Evolutionary conservation across 1,140 invertebrate species (phyloP).

Genomic region (Drosophila navojoa): DNA sequence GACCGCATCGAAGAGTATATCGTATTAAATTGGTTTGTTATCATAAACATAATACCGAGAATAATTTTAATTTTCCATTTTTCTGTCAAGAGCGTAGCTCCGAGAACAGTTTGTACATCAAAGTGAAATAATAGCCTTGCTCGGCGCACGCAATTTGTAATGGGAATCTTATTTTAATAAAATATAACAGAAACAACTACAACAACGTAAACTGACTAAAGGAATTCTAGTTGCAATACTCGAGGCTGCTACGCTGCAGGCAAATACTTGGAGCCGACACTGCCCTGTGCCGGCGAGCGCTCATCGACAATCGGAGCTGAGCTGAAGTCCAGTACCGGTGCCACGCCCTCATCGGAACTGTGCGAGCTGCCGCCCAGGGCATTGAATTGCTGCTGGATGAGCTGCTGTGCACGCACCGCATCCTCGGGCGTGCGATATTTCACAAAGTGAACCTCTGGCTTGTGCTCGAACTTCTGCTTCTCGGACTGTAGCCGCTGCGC

Average conservation of each 20-base stretch:
- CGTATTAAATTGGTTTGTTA: not conserved
- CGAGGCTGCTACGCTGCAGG: slow-evolving; percentile 51
- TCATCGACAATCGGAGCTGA: slow-evolving; percentile 35
- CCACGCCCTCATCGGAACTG: slow-evolving; percentile 70
- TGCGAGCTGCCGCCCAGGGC: slow-evolving; percentile 65
- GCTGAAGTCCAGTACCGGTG: slow-evolving; percentile 68
- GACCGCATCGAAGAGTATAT: too few species aligned
- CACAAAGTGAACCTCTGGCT: slow-evolving; percentile 75
- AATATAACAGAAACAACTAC: slow-evolving; percentile 31
- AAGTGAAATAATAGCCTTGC: slow-evolving; percentile 10
- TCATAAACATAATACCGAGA: too few species aligned
- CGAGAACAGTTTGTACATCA: slow-evolving; percentile 3
- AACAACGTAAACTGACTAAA: slow-evolving; percentile 19
- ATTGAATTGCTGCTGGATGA: slow-evolving; percentile 72
- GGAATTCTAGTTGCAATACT: slow-evolving; percentile 21
- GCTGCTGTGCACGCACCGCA: slow-evolving; percentile 67
- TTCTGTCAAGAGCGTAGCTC: not conserved
- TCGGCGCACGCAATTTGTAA: slow-evolving; percentile 14
- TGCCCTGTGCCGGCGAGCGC: not conserved
- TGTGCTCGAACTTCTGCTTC: slow-evolving; percentile 43
- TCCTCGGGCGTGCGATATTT: slow-evolving; percentile 75
- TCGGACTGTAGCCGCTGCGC: slow-evolving; percentile 57
- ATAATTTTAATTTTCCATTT: too few species aligned
- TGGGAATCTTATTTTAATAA: slow-evolving; percentile 45
- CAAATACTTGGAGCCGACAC: slow-evolving; percentile 54